These are phyloP conservation scores for Copidosoma aretas DNA, from an alignment of 2,888 invertebrate species.

Conservation along the genomic window DNA sequence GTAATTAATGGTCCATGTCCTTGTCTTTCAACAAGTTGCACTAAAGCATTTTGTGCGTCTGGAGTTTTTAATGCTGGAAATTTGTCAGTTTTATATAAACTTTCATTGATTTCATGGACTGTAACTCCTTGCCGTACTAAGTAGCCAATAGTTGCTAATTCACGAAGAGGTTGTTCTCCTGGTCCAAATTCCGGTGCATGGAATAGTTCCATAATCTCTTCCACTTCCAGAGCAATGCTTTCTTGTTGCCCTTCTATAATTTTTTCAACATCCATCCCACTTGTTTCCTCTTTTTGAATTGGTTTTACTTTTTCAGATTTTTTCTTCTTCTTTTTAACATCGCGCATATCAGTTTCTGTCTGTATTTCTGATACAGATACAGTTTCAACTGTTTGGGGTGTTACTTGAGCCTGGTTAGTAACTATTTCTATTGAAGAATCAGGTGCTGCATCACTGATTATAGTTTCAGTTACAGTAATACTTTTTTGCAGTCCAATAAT, in stretches of 20 bases:
- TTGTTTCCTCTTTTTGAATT: conserved; percentile 48
- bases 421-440: conserved; percentile 52
- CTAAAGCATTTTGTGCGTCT: conserved; percentile 83
- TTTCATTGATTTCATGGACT: conserved; percentile 75
- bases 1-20: conserved; percentile 83
- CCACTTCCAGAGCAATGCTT: conserved; percentile 74
- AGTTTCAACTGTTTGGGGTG: conserved; percentile 63
- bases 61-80: conserved; percentile 82
- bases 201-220: conserved; percentile 76
- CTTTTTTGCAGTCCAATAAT: conserved; percentile 65
- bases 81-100: conserved; percentile 78
- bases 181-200: conserved; percentile 81
- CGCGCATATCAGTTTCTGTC: conserved; percentile 66
- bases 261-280: conserved; percentile 65
- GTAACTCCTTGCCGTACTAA: conserved; percentile 78
- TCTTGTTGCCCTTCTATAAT: conserved; percentile 64
- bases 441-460: conserved; percentile 51
- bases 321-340: conserved; percentile 60
- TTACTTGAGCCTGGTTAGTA: conserved; percentile 52
- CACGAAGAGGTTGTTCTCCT: conserved; percentile 79
- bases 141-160: conserved; percentile 83
- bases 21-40: conserved; percentile 82
- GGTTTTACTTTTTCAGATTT: conserved; percentile 56
- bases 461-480: conserved; percentile 56
- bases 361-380: conserved; percentile 68